phyloP scores from a whole-genome alignment of 2,113 vertebrate genomes.

The Hippocampus comes region DNA sequence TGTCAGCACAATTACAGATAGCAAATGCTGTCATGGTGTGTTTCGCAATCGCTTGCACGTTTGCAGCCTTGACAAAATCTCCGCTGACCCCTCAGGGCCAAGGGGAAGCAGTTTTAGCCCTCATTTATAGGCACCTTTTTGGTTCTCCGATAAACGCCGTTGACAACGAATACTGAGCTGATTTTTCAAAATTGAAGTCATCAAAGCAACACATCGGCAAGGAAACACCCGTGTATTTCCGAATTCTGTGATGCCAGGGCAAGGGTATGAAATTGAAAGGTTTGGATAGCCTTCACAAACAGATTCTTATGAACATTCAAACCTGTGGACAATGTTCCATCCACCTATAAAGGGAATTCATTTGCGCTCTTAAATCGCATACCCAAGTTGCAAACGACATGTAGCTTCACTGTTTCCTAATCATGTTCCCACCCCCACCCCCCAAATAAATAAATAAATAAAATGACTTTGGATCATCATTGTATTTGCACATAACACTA shows the following conservation, averaged over 20 bases:
- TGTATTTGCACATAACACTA: too few relatives aligned
- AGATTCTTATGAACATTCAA: too few relatives aligned
- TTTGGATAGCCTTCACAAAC: background rate
- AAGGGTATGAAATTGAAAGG: background rate
- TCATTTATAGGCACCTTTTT: conserved; percentile 15
- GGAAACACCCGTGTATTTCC: background rate
- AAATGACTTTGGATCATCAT: too few relatives aligned
- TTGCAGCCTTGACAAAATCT: conserved; percentile 26
- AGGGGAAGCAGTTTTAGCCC: conserved; percentile 15
- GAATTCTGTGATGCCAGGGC: background rate
- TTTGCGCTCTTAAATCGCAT: background rate
- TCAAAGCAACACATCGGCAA: background rate
- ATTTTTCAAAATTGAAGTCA: background rate
- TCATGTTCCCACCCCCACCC: too few relatives aligned
- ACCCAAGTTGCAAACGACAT: background rate
- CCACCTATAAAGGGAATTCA: too few relatives aligned
- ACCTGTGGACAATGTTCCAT: too few relatives aligned
- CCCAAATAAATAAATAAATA: background rate
- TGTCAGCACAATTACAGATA: conserved; percentile 68
- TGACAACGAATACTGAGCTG: background rate
- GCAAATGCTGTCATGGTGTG: conserved; percentile 38
- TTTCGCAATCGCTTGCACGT: conserved; percentile 33
- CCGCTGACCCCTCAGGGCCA: conserved; percentile 26
- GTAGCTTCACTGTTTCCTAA: background rate
- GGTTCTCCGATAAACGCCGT: background rate